phyloP scores from a whole-genome alignment of 2,797 vertebrate species.

The Odontamblyopus rebecca region DNA sequence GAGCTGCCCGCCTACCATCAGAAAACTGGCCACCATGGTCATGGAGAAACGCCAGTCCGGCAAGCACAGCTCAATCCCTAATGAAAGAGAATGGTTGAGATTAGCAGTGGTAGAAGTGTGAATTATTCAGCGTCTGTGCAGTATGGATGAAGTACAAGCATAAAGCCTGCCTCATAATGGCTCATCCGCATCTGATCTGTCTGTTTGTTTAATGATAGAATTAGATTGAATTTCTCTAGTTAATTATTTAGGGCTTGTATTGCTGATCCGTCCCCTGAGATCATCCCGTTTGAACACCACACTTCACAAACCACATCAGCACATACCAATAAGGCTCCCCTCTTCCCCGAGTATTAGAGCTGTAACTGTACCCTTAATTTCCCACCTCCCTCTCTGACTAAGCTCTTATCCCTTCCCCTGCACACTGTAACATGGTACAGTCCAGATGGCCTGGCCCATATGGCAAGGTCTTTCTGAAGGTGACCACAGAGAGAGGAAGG shows the following conservation, averaged over 20 bases:
- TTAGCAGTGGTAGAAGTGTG: background rate
- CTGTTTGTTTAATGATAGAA: conserved; percentile 43
- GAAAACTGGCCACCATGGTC: conserved; percentile 96
- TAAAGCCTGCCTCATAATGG: conserved; percentile 26
- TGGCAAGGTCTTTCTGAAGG: conserved; percentile 71
- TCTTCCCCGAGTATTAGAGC: background rate
- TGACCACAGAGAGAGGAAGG: conserved; percentile 50
- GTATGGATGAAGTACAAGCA: conserved; percentile 11
- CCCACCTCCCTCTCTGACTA: conserved; percentile 6
- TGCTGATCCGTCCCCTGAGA: conserved; percentile 41
- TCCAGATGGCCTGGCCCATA: conserved; percentile 72
- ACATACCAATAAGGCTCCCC: background rate
- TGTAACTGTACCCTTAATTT: conserved; percentile 15
- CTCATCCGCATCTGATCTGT: conserved; percentile 20
- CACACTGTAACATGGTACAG: conserved; percentile 58
- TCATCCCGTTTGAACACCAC: conserved; percentile 31
- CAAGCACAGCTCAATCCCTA: conserved; percentile 95
- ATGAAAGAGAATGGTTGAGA: conserved; percentile 17
- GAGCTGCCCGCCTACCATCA: conserved; percentile 92
- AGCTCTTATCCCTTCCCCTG: conserved; percentile 28
- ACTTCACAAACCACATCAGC: background rate
- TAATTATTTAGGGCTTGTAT: conserved; percentile 46
- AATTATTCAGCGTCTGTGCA: conserved; percentile 25
- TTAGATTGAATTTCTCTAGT: conserved; percentile 36
- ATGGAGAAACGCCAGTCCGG: conserved; percentile 92